phyloP scores from a whole-genome alignment of 1,140 invertebrate genomes.

The Penaeus vannamei region DNA sequence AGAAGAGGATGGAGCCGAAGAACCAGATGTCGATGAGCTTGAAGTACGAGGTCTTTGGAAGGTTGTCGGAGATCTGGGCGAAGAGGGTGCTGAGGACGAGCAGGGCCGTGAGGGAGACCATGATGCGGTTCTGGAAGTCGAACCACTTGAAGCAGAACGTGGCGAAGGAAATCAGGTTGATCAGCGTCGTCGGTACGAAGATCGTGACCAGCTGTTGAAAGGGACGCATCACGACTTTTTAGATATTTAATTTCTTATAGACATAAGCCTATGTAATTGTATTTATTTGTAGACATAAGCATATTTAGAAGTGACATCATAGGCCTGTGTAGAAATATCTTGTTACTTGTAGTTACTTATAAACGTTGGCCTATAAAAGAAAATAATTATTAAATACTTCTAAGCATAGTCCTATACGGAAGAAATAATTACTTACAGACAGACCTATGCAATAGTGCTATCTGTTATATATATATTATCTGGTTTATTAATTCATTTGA shows the following conservation, averaged over 20 bases:
- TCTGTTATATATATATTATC: too few relatives aligned
- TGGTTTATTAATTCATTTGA: neutral
- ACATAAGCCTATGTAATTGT: neutral
- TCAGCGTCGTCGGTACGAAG: constrained; percentile 42
- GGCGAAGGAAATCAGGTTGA: constrained; percentile 47
- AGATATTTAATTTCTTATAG: neutral
- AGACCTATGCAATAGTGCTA: too few relatives aligned
- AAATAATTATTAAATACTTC: too few relatives aligned
- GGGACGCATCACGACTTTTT: neutral
- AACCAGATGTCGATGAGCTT: constrained; percentile 65
- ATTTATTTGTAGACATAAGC: neutral
- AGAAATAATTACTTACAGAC: too few relatives aligned
- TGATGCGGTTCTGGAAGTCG: constrained; percentile 61
- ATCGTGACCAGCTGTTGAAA: constrained; percentile 40
- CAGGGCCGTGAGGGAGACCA: constrained; percentile 58
- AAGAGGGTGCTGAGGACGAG: constrained; percentile 60
- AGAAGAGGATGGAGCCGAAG: constrained; percentile 58
- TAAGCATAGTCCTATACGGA: too few relatives aligned
- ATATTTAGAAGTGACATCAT: neutral
- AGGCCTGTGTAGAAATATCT: too few relatives aligned
- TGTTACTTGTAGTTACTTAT: too few relatives aligned
- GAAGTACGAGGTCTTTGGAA: constrained; percentile 65
- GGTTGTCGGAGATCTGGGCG: constrained; percentile 49
- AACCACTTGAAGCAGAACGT: constrained; percentile 62
- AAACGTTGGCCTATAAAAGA: too few relatives aligned